A percentile compares a stretch with the other conserved stretches of the same genome.
Conservation (phyloP, 1,140 invertebrate genomes). For the Cecropterus lyciades region DNA sequence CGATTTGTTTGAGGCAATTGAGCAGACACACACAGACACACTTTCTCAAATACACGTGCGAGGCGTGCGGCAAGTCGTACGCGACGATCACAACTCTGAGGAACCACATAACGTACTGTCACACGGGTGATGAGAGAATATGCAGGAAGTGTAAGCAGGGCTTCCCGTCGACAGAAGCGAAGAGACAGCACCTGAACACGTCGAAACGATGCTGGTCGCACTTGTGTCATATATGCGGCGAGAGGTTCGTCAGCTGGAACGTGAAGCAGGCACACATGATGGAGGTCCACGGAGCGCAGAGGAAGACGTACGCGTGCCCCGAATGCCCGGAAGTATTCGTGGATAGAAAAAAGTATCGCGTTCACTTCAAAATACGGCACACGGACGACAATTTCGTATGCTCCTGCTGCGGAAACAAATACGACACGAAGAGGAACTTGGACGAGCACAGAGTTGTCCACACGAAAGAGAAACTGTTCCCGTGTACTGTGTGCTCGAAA, state of each 20-base stretch:
- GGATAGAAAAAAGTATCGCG: constrained; percentile 49
- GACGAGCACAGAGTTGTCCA: constrained; percentile 64
- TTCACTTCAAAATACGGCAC: constrained; percentile 57
- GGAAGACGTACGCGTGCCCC: constrained; percentile 51
- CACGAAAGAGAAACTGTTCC: constrained; percentile 63
- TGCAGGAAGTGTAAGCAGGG: constrained; percentile 60
- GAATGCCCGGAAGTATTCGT: constrained; percentile 55
- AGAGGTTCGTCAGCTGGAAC: constrained; percentile 57
- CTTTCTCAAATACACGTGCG: constrained; percentile 78
- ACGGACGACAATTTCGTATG: constrained; percentile 53
- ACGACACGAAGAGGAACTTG: constrained; percentile 54
- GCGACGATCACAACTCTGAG: constrained; percentile 55
- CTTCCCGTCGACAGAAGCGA: constrained; percentile 50
- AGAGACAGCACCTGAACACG: constrained; percentile 47
- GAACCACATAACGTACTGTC: constrained; percentile 53
- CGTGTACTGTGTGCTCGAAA: constrained; percentile 78
- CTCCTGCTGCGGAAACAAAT: constrained; percentile 54
- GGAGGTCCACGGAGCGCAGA: constrained; percentile 50
- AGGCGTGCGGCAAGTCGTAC: constrained; percentile 81
- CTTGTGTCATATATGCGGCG: constrained; percentile 53
- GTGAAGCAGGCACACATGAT: constrained; percentile 50
- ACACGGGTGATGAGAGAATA: constrained; percentile 47
- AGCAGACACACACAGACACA: constrained; percentile 69
- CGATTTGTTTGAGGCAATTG: constrained; percentile 52
- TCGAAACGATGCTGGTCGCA: constrained; percentile 56